Evolutionary conservation across 2,888 invertebrate genomes (phyloP).

Genomic region (Drosophila atripex): DNA sequence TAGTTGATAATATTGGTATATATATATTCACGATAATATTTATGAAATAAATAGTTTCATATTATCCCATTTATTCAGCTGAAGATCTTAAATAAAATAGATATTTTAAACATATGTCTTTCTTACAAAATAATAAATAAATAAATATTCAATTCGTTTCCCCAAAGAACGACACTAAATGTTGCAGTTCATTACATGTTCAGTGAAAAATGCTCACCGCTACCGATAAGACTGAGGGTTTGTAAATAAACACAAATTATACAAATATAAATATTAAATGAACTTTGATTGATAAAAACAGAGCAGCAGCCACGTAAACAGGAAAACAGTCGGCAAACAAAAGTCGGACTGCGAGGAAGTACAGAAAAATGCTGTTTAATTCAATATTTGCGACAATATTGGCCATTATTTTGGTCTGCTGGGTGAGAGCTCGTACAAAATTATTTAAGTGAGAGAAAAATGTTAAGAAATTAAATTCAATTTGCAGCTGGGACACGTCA

Average conservation of each 20-base stretch:
- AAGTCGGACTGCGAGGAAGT: slow-evolving; percentile 11
- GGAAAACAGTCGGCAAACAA: slow-evolving; percentile 20
- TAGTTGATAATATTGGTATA: no score
- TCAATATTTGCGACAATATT: slow-evolving; percentile 32
- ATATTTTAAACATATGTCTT: no score
- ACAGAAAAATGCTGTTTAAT: slow-evolving; percentile 22
- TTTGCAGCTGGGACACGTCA: slow-evolving; percentile 45
- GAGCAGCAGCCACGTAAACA: slow-evolving; percentile 7
- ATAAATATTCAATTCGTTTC: no score
- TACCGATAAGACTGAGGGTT: slow-evolving; percentile 5
- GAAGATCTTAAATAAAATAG: no score
- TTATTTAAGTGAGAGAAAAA: background rate
- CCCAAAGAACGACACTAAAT: background rate
- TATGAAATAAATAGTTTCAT: no score
- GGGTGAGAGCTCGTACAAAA: slow-evolving; percentile 13
- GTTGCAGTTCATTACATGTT: background rate
- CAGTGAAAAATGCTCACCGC: background rate
- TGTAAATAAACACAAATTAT: slow-evolving; percentile 17
- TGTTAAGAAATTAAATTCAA: slow-evolving; percentile 4
- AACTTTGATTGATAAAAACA: slow-evolving; percentile 32
- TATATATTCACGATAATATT: no score
- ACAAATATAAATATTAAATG: slow-evolving; percentile 29
- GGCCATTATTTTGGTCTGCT: slow-evolving; percentile 26
- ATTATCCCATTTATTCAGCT: no score
- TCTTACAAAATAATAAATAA: no score